Evolutionary conservation across 1,140 invertebrate species (phyloP).

Genomic region (Cotesia vestalis): DNA sequence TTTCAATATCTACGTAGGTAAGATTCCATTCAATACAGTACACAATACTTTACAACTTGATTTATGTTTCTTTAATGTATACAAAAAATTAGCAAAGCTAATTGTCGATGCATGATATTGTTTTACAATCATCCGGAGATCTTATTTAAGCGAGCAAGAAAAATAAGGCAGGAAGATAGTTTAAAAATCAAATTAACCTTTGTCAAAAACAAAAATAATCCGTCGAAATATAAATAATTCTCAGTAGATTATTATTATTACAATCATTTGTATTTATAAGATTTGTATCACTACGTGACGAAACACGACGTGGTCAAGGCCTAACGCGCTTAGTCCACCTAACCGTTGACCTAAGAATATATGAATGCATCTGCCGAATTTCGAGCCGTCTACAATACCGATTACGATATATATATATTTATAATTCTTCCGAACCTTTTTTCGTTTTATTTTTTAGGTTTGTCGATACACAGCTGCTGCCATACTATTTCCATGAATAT

Average conservation of each 20-base stretch:
- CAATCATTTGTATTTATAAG: conserved; percentile 56
- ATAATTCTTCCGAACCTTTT: not conserved
- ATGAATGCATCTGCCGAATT: conserved; percentile 36
- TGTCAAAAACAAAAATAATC: conserved; percentile 12
- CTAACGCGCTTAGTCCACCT: conserved; percentile 11
- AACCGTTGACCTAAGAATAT: conserved; percentile 29
- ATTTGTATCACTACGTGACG: conserved; percentile 46
- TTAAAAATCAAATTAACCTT: conserved; percentile 13
- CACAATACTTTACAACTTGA: conserved; percentile 37
- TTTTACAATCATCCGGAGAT: conserved; percentile 3
- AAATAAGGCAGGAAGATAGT: not conserved
- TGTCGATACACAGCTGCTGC: conserved; percentile 13
- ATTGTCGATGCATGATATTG: conserved; percentile 43
- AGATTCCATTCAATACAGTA: conserved; percentile 22
- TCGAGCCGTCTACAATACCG: not conserved
- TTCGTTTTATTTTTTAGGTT: not conserved
- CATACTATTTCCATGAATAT: conserved; percentile 4
- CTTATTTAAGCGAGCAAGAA: conserved; percentile 6
- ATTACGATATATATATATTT: conserved; percentile 4
- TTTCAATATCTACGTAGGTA: not conserved
- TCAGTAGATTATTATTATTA: conserved; percentile 44
- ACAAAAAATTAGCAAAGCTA: conserved; percentile 62
- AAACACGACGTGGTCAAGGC: conserved; percentile 6
- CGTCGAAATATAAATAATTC: conserved; percentile 36
- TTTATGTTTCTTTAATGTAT: conserved; percentile 50